Evolutionary conservation across 2,888 invertebrate genomes (phyloP), one percentile per base, ranked within the genome.

Genomic region (Neoscelio sp.): DNA sequence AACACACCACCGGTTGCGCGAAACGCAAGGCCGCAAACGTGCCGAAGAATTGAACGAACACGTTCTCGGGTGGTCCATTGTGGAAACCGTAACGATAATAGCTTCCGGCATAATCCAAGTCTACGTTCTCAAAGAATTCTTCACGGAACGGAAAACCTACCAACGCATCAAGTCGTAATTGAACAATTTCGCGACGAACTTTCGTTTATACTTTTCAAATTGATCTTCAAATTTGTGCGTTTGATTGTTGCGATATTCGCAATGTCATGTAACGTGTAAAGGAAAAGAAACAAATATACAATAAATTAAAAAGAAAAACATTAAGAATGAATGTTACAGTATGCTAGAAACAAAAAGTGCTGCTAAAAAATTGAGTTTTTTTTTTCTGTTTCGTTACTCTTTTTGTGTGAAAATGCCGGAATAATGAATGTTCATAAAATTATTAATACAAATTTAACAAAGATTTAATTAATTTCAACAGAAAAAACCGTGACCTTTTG

Each of bases 31-130:
- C 54, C 94, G 99, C 58, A 98, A 97, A 88, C 93, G 98, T 73
- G 99, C 99, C 0, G 99, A 99, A 91, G 98, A 99, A 89, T 92
- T 99, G 62, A 99, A 99, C 86, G 97, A 98, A 89, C 93, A 97
- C 85, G 99, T 99, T 5, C 93, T 97, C 88, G 94, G 94, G 92
- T 99, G 99, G 98, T 98, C 99, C 0, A 91, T 97, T 2, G 54
- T 50, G 0, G 74, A 74, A 20, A 96, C 98, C 7, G 86, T 95
- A 2, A 95, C 96, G 30, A 94, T 99, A 82, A 91, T 99, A 10
- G 88, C 95, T 67, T 96, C 98, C 48, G 95, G 96, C n/a, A 92
- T 99, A 58, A 95, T 95, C 20, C 99, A 99, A 92, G 98, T 99
- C 50, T 92, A 97, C 88, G 93, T 98, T 74, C 92, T 99, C 65